Evolutionary conservation across 92 coral and sea anemone genomes (phyloP), one percentile per base, ranked within the genome.

Genomic region (Umimayanthus chanpuru): DNA sequence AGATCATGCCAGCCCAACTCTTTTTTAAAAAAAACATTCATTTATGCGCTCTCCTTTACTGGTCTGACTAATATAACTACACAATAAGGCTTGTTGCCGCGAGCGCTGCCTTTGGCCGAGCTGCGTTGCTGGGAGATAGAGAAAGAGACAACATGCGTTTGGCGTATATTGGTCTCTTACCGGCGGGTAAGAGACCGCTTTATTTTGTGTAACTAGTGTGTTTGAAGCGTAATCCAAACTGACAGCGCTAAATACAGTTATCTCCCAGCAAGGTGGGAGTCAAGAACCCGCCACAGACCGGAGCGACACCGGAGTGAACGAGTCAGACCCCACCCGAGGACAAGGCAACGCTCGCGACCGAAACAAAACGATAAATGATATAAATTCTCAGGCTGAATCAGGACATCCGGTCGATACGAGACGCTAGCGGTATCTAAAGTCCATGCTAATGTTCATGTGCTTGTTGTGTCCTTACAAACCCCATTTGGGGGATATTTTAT

Each of bases 221-320:
- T 77, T 77, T 55, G 18, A 21, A 55, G 0, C 64, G 4, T 55
- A 55, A 11, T 55, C 64, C 64, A 55, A 55, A 55, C 64, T 56
- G 65, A 14, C 65, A 56, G 65, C 18, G 65, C 65, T 56, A 56
- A 14, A 56, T 56, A 56, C 65, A 56, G 65, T 14, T 15, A 56
- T 75, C 78, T 73, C 78, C 78, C 47, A 73, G n/a, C 78, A 73
- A 73, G 78, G 44, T 23, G 61, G 81, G 81, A 76, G 58, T 76
- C 58, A 76, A 76, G 81, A 76, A 18, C 81, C 81, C 32, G 81
- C 81, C 58, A 76, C 81, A 76, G 81, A 76, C 81, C 81, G 36
- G 64, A 44, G 58, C 58, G 58, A 77, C 81, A 77, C 39, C 64
- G 58, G 32, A 77, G 81, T 44, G 81, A 40, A 77, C 1, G 56